A percentile compares a stretch with the other conserved stretches of the same genome.
Conservation (phyloP, 2,888 invertebrate genomes). For the Troilus luridus region DNA sequence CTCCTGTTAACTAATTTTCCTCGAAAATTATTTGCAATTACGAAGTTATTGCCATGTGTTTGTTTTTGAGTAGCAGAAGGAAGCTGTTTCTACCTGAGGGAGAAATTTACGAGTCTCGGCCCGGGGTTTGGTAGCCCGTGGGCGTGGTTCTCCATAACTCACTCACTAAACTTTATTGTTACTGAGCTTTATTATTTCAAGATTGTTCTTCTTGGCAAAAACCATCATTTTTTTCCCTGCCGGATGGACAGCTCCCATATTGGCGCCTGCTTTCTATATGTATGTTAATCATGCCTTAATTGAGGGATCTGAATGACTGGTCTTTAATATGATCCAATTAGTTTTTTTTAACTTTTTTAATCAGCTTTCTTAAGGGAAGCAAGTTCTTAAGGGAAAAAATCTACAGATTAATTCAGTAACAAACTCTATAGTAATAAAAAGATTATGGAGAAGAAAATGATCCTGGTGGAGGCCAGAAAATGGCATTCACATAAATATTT, state of each 20-base stretch:
- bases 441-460: too few relatives aligned
- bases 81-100: slow-evolving; percentile 36
- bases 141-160: slow-evolving; percentile 50
- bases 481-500: too few relatives aligned
- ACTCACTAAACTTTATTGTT: slow-evolving; percentile 50
- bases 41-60: slow-evolving; percentile 16
- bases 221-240: not conserved
- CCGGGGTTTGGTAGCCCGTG: slow-evolving; percentile 49
- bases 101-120: slow-evolving; percentile 11
- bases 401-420: too few relatives aligned
- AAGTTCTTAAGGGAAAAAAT: too few relatives aligned
- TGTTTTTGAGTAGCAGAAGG: slow-evolving; percentile 30
- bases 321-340: not conserved
- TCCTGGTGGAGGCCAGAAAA: too few relatives aligned
- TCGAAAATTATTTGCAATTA: not conserved
- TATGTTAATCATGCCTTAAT: not conserved
- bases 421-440: too few relatives aligned
- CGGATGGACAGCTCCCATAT: not conserved
- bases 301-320: not conserved
- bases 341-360: not conserved
- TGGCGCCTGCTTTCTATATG: not conserved
- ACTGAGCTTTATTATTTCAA: slow-evolving; percentile 3
- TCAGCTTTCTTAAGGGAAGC: not conserved
- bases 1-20: not conserved
- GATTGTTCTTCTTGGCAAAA: slow-evolving; percentile 5